phyloP scores from a whole-genome alignment of 2,113 vertebrate species.

The Leiothrix lutea region DNA sequence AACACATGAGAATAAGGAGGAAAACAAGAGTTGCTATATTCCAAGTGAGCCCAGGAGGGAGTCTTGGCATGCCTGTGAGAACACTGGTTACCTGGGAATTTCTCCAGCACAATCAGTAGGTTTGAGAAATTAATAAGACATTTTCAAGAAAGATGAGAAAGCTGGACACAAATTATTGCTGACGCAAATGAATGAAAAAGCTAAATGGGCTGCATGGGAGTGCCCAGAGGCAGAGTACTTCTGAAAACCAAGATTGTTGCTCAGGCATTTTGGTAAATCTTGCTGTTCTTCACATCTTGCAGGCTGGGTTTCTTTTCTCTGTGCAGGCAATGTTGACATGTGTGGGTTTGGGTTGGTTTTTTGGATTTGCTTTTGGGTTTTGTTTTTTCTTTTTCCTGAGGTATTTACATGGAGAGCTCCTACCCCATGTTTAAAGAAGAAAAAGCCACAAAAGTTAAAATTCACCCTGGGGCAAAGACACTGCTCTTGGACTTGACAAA shows the following conservation, averaged over 20 bases:
- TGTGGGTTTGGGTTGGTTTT: not conserved
- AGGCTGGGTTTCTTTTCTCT: not conserved
- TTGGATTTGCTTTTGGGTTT: fast-evolving
- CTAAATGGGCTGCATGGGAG: not conserved
- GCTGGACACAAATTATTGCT: not conserved
- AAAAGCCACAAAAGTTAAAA: not conserved
- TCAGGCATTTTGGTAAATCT: not conserved
- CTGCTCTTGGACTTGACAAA: not conserved
- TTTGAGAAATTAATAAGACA: not conserved
- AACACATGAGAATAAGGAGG: not conserved
- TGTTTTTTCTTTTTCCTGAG: not conserved
- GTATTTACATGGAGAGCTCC: not conserved
- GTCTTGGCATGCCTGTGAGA: not conserved
- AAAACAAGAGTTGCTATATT: not conserved
- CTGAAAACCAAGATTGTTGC: not conserved
- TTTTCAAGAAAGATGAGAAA: not conserved
- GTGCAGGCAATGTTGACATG: not conserved
- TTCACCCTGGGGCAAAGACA: not conserved
- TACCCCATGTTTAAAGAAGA: not conserved
- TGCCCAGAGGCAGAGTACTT: not conserved
- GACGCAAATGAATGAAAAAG: not conserved
- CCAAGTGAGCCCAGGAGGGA: not conserved
- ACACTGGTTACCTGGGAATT: not conserved
- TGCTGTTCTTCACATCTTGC: not conserved
- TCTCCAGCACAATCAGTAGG: not conserved